phyloP scores from a whole-genome alignment of 2,797 vertebrate genomes.

The Clangula hyemalis region DNA sequence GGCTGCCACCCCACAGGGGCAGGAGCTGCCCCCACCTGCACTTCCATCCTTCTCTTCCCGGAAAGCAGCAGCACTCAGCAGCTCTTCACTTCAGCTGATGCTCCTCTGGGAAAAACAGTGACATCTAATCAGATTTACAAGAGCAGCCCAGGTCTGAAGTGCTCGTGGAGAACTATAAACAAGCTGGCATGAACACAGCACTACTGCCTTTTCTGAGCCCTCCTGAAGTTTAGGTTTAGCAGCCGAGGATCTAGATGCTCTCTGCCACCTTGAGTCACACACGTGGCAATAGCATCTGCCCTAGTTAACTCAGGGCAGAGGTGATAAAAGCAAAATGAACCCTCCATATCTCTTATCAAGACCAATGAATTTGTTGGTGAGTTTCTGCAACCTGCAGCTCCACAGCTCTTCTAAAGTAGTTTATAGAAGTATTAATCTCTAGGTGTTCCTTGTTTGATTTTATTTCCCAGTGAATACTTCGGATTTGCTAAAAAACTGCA shows the following conservation, averaged over 20 bases:
- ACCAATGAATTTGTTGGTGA: neutral
- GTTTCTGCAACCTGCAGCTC: neutral
- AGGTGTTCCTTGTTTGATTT: neutral
- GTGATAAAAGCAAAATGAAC: neutral
- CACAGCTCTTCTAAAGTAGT: neutral
- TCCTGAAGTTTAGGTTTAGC: neutral
- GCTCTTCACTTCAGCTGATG: neutral
- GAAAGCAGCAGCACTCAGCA: neutral
- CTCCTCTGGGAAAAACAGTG: neutral
- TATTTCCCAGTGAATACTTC: neutral
- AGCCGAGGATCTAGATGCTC: neutral
- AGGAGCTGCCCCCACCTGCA: neutral
- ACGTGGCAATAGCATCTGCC: neutral
- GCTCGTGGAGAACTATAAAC: neutral
- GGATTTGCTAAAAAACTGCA: neutral
- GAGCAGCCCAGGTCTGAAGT: neutral
- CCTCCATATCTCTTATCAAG: neutral
- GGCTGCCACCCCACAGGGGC: accelerated
- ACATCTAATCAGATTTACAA: neutral
- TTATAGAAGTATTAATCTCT: neutral
- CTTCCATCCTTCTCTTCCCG: neutral
- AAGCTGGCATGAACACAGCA: neutral
- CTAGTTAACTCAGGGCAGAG: neutral
- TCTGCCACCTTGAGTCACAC: neutral
- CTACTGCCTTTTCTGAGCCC: neutral